Conservation (phyloP, 2,888 invertebrate genomes). For the Andrena bucephala region DNA sequence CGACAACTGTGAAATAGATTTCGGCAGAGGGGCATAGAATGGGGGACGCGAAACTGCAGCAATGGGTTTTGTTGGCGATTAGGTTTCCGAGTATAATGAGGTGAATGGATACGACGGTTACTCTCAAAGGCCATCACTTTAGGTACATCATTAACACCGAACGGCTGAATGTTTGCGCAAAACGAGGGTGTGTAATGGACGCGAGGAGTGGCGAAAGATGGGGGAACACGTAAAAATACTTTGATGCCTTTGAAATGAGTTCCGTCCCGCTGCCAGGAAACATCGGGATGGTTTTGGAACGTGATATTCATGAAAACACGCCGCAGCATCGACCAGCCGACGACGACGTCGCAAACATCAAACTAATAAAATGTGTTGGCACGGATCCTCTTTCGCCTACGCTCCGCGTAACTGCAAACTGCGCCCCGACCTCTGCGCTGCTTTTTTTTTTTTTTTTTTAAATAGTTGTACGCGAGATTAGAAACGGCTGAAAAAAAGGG, state of each 20-base stretch:
- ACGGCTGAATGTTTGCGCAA: neutral
- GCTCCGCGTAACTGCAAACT: slow-evolving; percentile 38
- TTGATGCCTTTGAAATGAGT: slow-evolving; percentile 24
- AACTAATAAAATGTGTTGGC: slow-evolving; percentile 61
- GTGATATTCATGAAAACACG: slow-evolving; percentile 46
- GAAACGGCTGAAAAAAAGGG: slow-evolving; percentile 3
- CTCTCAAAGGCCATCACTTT: slow-evolving; percentile 1
- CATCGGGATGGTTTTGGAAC: slow-evolving; percentile 41
- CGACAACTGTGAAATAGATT: slow-evolving; percentile 1
- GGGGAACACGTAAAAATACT: slow-evolving; percentile 27
- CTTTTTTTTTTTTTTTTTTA: slow-evolving; percentile 30
- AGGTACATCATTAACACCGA: slow-evolving; percentile 21
- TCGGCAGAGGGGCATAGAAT: neutral
- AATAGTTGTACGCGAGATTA: slow-evolving; percentile 26
- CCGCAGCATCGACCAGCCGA: slow-evolving; percentile 11
- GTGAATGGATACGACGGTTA: neutral
- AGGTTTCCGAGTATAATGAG: neutral
- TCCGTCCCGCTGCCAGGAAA: slow-evolving; percentile 32
- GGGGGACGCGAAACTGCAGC: neutral
- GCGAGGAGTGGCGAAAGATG: neutral
- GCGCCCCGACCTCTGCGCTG: neutral
- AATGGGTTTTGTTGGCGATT: neutral
- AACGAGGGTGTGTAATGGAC: slow-evolving; percentile 7
- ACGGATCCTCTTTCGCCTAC: slow-evolving; percentile 39
- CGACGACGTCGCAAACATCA: slow-evolving; percentile 50